A percentile compares a stretch with the other conserved stretches of the same genome.
Evolutionary conservation across 2,113 vertebrate species (phyloP).

Genomic region (Carassius carassius): DNA sequence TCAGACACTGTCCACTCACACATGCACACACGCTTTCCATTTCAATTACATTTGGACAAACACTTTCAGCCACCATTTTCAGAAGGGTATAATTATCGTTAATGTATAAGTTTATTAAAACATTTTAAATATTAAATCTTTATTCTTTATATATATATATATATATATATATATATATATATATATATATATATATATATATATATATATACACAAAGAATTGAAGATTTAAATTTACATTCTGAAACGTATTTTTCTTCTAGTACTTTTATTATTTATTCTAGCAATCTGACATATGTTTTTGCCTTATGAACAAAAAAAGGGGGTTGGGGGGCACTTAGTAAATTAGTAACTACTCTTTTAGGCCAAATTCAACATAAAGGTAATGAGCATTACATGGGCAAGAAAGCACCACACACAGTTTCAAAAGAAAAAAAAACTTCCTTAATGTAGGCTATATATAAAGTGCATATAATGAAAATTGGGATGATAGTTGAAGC

Average conservation of each 20-base stretch:
- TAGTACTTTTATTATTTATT: too few relatives aligned
- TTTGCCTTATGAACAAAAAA: too few relatives aligned
- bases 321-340: neutral
- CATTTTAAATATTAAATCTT: neutral
- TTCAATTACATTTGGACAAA: conserved; percentile 44
- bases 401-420: neutral
- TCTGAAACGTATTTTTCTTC: too few relatives aligned
- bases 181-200: too few relatives aligned
- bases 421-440: neutral
- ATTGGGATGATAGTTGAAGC: neutral
- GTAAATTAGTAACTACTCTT: neutral
- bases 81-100: neutral
- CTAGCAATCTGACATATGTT: too few relatives aligned
- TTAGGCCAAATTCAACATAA: neutral
- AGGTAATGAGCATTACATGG: neutral
- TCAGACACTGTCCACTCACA: conserved; percentile 50
- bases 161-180: neutral
- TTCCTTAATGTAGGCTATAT: neutral
- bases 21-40: conserved; percentile 43
- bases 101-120: neutral
- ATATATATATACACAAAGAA: too few relatives aligned
- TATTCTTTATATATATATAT: neutral
- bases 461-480: neutral
- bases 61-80: conserved; percentile 17
- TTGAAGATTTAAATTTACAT: too few relatives aligned